A percentile compares a stretch with the other conserved stretches of the same genome.
Evolutionary conservation across 2,888 invertebrate genomes (phyloP).

Genomic region (Drosophila anomelani): DNA sequence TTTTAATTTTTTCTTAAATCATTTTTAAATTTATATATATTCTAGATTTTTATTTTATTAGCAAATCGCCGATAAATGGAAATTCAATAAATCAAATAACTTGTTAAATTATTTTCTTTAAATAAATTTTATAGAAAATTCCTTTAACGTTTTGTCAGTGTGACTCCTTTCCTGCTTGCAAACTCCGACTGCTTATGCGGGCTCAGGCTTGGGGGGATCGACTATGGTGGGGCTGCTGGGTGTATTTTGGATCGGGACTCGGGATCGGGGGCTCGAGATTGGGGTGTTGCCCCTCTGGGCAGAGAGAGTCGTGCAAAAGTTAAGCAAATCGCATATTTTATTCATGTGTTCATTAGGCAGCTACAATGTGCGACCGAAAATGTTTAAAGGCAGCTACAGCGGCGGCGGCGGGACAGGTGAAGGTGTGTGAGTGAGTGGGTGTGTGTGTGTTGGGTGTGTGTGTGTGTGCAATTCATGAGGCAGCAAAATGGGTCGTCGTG

Average conservation of each 20-base stretch:
- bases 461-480: conserved; percentile 72
- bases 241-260: not conserved
- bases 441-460: conserved; percentile 23
- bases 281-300: conserved; percentile 17
- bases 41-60: no score
- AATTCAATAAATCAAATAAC: no score
- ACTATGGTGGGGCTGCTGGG: not conserved
- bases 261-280: conserved; percentile 3
- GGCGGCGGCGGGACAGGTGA: conserved; percentile 17
- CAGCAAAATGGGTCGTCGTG: conserved; percentile 75
- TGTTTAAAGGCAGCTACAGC: conserved; percentile 76
- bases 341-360: conserved; percentile 80
- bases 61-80: no score
- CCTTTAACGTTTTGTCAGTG: not conserved
- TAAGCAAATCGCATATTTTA: conserved; percentile 81
- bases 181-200: conserved; percentile 36
- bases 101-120: no score
- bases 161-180: not conserved
- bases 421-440: not conserved
- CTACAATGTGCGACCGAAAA: conserved; percentile 81
- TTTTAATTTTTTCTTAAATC: no score
- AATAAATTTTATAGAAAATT: no score
- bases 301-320: conserved; percentile 69
- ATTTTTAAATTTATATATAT: no score
- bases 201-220: conserved; percentile 19